Base-by-base conservation (phyloP, 2,797 vertebrate species). In the Cetoscarus ocellatus region DNA sequence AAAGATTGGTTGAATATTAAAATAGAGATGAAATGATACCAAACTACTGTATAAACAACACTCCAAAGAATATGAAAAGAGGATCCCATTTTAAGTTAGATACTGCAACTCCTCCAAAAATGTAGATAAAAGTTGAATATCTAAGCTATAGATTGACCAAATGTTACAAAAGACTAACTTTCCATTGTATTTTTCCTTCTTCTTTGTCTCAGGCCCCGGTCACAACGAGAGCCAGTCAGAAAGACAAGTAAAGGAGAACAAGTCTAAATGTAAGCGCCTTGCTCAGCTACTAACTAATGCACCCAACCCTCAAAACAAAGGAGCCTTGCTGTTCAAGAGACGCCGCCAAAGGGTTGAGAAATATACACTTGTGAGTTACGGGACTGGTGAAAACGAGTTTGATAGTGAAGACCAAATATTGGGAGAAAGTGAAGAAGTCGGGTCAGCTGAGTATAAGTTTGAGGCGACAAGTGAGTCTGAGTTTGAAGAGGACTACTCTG, bases 251-350 rank as follows among this genome's bases (percentile, higher is more conserved):
- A 97, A 96, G 86, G 97, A 99, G 85, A 96, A 94, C 59, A 97
- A 96, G 86, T 97, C 96, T 90, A 97, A 97, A 95, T 97, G 96
- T 94, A 97, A 97, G 82, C 95, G 93, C 77, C 98, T 97, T 74
- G 95, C 95, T 59, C 91, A 91, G 53, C 95, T 97, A 77, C 93
- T 98, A 61, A 97, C 95, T 0, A 90, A 95, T 80, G 95, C 96
- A 54, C 96, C 95, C 77, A 96, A 97, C 76, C 96, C 96, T 87
- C 95, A 93, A 70, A 97, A 96, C 88, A 96, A 97, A 80, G 96
- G 96, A 74, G 96, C 96, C 90, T 90, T 98, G 91, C 96, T 98
- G 94, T 98, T 97, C 89, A 96, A 96, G 87, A 97, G 94, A 92
- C 95, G 95, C 3, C 94, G 94, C 10, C 95, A 96, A 87, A 94